Conservation (phyloP, 2,797 vertebrate species). For the Propithecus deckenii region DNA sequence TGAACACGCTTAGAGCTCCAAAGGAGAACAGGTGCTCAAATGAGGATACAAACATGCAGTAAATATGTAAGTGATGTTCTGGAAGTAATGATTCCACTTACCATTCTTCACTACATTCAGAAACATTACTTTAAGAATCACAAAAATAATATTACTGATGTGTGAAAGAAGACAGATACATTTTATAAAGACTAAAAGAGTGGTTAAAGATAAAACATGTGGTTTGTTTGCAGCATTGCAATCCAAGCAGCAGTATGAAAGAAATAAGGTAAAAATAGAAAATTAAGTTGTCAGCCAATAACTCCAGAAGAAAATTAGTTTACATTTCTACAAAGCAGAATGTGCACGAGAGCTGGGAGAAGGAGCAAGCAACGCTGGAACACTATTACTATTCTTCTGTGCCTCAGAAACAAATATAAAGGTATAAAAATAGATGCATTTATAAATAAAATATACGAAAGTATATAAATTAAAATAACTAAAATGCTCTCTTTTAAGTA, state of each 20-base stretch:
- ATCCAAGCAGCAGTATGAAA: conserved; percentile 45
- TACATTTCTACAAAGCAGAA: conserved; percentile 21
- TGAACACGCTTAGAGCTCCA: not conserved
- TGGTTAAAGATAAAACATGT: not conserved
- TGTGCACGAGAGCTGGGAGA: not conserved
- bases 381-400: not conserved
- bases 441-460: conserved; percentile 1
- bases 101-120: conserved; percentile 44
- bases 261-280: conserved; percentile 50
- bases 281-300: conserved; percentile 49
- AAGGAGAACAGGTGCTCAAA: not conserved
- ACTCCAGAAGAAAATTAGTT: conserved; percentile 58
- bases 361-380: not conserved
- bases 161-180: not conserved
- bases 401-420: not conserved
- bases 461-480: conserved; percentile 44
- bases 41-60: not conserved
- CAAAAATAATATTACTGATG: conserved; percentile 13
- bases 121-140: conserved; percentile 43
- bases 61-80: not conserved
- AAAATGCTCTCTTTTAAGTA: not conserved
- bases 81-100: conserved; percentile 53
- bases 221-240: not conserved
- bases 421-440: not conserved
- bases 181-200: conserved; percentile 43